A percentile compares a stretch with the other conserved stretches of the same genome.
Conservation (phyloP, 2,113 vertebrate genomes). For the Grammomys dolichurus region DNA sequence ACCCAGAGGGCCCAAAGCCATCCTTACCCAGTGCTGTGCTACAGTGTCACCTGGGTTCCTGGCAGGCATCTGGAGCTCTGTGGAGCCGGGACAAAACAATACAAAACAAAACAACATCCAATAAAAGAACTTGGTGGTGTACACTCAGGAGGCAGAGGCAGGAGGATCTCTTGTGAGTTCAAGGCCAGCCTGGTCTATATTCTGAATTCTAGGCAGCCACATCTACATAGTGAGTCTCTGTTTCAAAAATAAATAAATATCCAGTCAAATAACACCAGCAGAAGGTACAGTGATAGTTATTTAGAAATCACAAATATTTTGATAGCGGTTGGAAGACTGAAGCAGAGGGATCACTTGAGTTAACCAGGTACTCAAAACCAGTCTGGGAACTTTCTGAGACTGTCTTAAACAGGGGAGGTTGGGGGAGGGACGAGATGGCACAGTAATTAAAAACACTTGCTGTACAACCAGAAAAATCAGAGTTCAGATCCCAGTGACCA, state of each 20-base stretch:
- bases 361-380: neutral
- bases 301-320: slow-evolving; percentile 25
- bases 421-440: neutral
- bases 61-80: neutral
- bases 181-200: neutral
- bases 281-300: neutral
- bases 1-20: neutral
- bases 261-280: neutral
- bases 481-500: neutral
- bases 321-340: neutral
- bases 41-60: neutral
- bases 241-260: neutral
- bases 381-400: neutral
- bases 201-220: neutral
- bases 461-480: neutral
- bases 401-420: neutral
- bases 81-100: neutral
- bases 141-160: neutral
- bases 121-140: neutral
- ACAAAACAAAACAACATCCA: neutral
- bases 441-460: neutral
- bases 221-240: neutral
- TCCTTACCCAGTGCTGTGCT: too few relatives aligned
- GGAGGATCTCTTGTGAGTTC: neutral
- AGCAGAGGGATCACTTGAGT: neutral